These are phyloP conservation scores for Micronisus gabar DNA, from an alignment of 2,113 vertebrate genomes.

Conservation along the genomic window DNA sequence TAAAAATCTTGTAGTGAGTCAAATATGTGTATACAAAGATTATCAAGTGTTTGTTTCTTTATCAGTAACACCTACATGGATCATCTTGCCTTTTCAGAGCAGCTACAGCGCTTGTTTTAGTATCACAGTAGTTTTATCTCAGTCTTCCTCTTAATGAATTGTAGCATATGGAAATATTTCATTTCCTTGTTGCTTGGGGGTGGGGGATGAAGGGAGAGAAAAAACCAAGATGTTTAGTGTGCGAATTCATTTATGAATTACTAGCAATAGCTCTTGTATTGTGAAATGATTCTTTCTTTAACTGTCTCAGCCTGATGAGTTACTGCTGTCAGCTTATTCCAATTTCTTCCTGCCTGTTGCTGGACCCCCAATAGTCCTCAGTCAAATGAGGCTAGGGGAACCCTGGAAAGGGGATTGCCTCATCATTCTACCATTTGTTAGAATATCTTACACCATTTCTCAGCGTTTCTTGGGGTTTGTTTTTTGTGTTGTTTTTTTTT, in stretches of 20 bases:
- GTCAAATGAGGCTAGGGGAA: not conserved
- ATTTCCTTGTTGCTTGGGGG: not conserved
- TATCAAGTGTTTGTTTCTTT: not conserved
- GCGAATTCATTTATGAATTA: not conserved
- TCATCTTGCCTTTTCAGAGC: not conserved
- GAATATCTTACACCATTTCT: not conserved
- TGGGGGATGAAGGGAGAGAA: not conserved
- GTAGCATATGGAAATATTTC: not conserved
- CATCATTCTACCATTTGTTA: not conserved
- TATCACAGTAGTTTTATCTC: not conserved
- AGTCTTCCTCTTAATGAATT: not conserved
- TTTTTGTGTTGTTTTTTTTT: not conserved
- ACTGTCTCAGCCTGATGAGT: not conserved
- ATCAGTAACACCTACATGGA: not conserved
- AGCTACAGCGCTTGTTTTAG: not conserved
- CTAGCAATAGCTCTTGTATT: not conserved
- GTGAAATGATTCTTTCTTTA: not conserved
- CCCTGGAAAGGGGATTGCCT: not conserved
- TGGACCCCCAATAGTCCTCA: fast-evolving
- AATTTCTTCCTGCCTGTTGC: not conserved
- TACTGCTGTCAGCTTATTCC: not conserved
- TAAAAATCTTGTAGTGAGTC: not conserved
- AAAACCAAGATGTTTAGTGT: not conserved
- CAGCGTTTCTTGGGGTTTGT: not conserved
- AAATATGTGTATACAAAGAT: not conserved